phyloP scores from a whole-genome alignment of 2,113 vertebrate species.

The Sphyrna mokarran region DNA sequence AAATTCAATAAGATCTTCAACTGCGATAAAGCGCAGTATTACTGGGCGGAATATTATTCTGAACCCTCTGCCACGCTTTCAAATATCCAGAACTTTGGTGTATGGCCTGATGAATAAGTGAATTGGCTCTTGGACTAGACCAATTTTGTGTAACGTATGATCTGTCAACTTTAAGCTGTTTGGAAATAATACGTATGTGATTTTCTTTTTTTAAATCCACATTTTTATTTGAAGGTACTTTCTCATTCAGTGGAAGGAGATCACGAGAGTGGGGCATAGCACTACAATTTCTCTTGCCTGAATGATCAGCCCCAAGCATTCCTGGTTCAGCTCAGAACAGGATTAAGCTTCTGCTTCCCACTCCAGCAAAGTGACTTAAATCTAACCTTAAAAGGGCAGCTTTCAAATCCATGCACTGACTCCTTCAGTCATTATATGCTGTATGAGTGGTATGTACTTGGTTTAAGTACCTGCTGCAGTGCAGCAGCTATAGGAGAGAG shows the following conservation, averaged over 20 bases:
- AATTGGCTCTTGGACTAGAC: background rate
- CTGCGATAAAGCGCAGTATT: background rate
- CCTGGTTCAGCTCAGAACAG: background rate
- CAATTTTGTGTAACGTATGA: background rate
- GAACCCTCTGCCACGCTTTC: background rate
- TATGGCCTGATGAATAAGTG: background rate
- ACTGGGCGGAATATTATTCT: background rate
- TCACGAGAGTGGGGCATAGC: background rate
- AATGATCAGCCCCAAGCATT: background rate
- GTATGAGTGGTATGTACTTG: background rate
- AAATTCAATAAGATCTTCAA: background rate
- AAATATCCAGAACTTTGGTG: background rate
- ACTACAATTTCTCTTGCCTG: background rate
- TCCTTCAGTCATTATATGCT: background rate
- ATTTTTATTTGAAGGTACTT: background rate
- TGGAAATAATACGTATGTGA: background rate
- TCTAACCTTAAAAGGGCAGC: background rate
- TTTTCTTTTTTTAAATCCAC: background rate
- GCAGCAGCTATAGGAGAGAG: background rate
- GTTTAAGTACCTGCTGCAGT: background rate
- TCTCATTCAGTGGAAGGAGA: background rate
- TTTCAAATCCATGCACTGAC: background rate
- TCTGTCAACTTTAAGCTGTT: background rate
- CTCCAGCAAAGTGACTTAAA: background rate
- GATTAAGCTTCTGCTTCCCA: background rate